Base-by-base conservation (phyloP, 2,888 invertebrate genomes). In the Scaptomyza flava region DNA sequence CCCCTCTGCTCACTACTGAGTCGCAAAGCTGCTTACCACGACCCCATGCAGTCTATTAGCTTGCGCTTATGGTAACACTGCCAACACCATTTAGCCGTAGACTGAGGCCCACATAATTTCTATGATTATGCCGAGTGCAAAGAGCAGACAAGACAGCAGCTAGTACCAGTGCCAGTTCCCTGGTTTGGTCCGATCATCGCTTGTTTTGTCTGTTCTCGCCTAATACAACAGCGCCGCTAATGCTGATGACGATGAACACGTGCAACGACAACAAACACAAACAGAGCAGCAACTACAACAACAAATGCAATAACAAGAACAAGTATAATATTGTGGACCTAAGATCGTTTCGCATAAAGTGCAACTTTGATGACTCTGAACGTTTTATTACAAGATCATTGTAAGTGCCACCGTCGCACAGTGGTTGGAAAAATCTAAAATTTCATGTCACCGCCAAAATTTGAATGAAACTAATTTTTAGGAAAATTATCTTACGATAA, bases 361-460 rank as follows among this genome's bases (percentile, higher is more conserved):
- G 87, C 82, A 87, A 84, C 84, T 85, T 87, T 87, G 84, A 84
- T 87, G 87, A 71, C 77, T 86, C 68, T 84, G 84, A 84, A 77
- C 85, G 87, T 84, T 84, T 84, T 87, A 84, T 82, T 87, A 87
- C 87, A 82, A 84, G 87, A 84, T 87, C 84, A 80, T 79, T 79
- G 79, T 72, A 75, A 63, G 68, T 58, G 78, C 58, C 57, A 52
- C 52, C 57, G 4, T 27, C 27, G 27, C 27, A 27, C 27, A 27
- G 27, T 2, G 27, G 17, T 17, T 1, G 17, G 17, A 17, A 17
- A 17, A 17, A 17, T 17, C 17, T 17, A 17, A 17, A 17, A 1
- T 17, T 17, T 17, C 17, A 17, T 17, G 17, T 17, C 17, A 17
- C 17, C 17, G 1, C 17, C 17, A 17, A 17, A 17, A 17, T 17